These are phyloP conservation scores for Pseudeuparius sepicola DNA, from an alignment of 2,888 invertebrate genomes.

Conservation along the genomic window DNA sequence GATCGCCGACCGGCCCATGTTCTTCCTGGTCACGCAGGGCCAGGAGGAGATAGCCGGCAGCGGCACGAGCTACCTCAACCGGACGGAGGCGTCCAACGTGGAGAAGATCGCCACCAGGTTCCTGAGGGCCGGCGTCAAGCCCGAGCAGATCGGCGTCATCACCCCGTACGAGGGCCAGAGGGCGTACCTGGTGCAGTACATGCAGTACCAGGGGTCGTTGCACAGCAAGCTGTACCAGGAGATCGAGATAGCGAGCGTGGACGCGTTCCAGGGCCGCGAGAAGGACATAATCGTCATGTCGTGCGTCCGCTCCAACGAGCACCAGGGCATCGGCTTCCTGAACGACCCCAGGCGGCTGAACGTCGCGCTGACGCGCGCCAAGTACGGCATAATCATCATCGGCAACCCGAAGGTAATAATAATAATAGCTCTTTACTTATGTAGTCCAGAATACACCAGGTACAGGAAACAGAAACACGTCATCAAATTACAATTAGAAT, in stretches of 20 bases:
- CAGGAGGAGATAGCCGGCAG: constrained; percentile 98
- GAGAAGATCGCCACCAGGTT: constrained; percentile 96
- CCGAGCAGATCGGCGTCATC: constrained; percentile 97
- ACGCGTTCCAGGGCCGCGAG: constrained; percentile 98
- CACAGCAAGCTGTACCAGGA: constrained; percentile 96
- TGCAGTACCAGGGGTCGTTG: constrained; percentile 97
- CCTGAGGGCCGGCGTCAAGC: constrained; percentile 87
- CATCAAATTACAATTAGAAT: too few species aligned
- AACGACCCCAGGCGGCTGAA: constrained; percentile 96
- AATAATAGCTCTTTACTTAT: too few species aligned
- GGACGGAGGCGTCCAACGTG: constrained; percentile 97
- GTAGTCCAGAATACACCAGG: too few species aligned
- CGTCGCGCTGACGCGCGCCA: constrained; percentile 94
- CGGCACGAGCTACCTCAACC: constrained; percentile 95
- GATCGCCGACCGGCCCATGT: constrained; percentile 91
- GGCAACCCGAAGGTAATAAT: constrained; percentile 84
- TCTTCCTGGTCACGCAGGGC: constrained; percentile 96
- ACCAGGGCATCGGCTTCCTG: constrained; percentile 94
- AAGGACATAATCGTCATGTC: constrained; percentile 99
- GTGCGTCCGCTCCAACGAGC: constrained; percentile 93
- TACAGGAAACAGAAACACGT: too few species aligned
- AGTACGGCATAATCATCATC: constrained; percentile 95
- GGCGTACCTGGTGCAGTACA: constrained; percentile 94
- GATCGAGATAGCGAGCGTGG: constrained; percentile 98
- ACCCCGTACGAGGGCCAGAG: constrained; percentile 99